These are phyloP conservation scores for Actinia tenebrosa DNA, from an alignment of 64 coral and sea anemone genomes.

Conservation along the genomic window DNA sequence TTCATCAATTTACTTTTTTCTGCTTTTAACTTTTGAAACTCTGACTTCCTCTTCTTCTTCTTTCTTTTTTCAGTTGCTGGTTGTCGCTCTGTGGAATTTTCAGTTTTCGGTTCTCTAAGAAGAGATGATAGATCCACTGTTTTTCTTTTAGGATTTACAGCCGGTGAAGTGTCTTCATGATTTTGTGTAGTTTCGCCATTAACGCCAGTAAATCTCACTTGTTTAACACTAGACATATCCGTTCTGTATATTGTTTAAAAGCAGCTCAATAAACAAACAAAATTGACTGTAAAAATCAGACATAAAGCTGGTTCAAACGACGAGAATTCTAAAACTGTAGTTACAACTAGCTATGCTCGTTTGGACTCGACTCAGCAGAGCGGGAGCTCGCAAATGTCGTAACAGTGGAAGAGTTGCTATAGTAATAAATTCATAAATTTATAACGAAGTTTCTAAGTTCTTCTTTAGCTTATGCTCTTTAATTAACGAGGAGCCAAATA, in stretches of 20 bases:
- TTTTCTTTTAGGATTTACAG: background rate
- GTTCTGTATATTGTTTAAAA: constrained; percentile 4
- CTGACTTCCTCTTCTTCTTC: constrained; percentile 29
- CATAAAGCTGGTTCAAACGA: background rate
- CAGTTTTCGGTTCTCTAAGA: constrained; percentile 13
- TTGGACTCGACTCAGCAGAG: background rate
- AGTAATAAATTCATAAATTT: constrained; percentile 24
- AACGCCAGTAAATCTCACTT: constrained; percentile 13
- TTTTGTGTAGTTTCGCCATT: background rate
- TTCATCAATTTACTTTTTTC: constrained; percentile 52
- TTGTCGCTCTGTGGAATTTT: background rate
- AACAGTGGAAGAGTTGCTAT: background rate
- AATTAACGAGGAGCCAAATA: background rate
- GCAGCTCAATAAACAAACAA: background rate
- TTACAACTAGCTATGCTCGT: background rate
- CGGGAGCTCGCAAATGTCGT: background rate
- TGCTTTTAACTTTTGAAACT: constrained; percentile 51
- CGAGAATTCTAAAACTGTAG: background rate
- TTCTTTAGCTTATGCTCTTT: background rate
- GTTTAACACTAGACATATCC: constrained; percentile 2
- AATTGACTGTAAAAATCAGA: background rate
- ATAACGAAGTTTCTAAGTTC: background rate
- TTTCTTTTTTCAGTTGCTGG: background rate
- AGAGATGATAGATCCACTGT: background rate
- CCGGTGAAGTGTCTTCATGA: background rate